Conservation (phyloP, 2,113 vertebrate genomes). For the Dendropsophus ebraccatus region DNA sequence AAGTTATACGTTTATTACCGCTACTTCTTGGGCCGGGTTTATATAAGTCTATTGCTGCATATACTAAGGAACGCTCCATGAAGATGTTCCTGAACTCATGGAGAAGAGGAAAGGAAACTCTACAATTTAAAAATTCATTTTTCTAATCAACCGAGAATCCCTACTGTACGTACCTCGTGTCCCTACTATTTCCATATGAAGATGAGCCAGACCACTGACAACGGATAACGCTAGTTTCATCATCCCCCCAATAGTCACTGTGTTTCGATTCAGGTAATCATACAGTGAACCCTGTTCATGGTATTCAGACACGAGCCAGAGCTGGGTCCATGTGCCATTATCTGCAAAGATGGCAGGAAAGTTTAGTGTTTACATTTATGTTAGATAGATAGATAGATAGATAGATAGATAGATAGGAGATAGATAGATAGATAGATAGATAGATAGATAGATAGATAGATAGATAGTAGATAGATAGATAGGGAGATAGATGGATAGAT, state of each 20-base stretch:
- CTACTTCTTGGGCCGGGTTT: not conserved
- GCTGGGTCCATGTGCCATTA: conserved; percentile 96
- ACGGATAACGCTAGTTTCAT: conserved; percentile 83
- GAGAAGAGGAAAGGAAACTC: not conserved
- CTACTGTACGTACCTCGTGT: conserved; percentile 81
- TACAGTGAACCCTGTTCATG: conserved; percentile 95
- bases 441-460: too few species aligned
- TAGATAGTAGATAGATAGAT: conserved; percentile 9
- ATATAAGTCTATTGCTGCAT: not conserved
- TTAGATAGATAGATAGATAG: not conserved
- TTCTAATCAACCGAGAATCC: too few species aligned
- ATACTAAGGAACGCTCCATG: too few species aligned
- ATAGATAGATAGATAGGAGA: too few species aligned
- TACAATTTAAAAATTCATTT: too few species aligned
- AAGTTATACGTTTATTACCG: not conserved
- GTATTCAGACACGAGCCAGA: conserved; percentile 98
- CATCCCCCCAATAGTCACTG: conserved; percentile 85
- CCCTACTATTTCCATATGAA: conserved; percentile 98
- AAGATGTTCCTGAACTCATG: too few species aligned
- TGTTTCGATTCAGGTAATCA: conserved; percentile 91
- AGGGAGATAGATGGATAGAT: too few species aligned
- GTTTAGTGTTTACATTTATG: too few species aligned
- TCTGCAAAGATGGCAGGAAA: conserved; percentile 70
- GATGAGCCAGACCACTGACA: conserved; percentile 92
- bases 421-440: too few species aligned